Conservation (phyloP, 2,113 vertebrate species). For the Apteryx owenii region DNA sequence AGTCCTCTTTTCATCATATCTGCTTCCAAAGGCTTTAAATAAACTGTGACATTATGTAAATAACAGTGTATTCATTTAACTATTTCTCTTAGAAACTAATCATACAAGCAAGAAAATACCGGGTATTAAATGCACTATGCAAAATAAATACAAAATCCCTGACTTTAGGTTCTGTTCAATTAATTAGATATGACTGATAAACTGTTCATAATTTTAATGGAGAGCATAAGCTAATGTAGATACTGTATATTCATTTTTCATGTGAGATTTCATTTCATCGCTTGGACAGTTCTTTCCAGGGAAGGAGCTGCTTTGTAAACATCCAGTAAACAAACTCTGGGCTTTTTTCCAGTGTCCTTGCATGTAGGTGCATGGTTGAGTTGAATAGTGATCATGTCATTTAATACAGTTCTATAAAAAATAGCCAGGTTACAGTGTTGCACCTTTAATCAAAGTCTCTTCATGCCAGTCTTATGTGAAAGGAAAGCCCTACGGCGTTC, state of each 20-base stretch:
- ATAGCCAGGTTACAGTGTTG: background rate
- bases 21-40: conserved; percentile 64
- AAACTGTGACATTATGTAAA: conserved; percentile 55
- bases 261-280: background rate
- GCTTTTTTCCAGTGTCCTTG: background rate
- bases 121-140: conserved; percentile 37
- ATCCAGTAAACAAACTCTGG: background rate
- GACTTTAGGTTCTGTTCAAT: background rate
- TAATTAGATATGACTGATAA: conserved; percentile 21
- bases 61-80: conserved; percentile 41
- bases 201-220: conserved; percentile 1
- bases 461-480: background rate
- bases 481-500: background rate
- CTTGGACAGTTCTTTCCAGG: background rate
- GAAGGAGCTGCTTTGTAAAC: background rate
- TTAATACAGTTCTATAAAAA: background rate
- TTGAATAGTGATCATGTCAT: background rate
- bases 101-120: background rate
- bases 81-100: conserved; percentile 18
- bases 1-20: conserved; percentile 28
- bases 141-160: conserved; percentile 24
- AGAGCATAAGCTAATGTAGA: conserved; percentile 32
- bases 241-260: conserved; percentile 11
- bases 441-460: background rate
- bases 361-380: background rate